A percentile compares a stretch with the other conserved stretches of the same genome.
Evolutionary conservation across 2,888 invertebrate species (phyloP).

Genomic region (Anthophora plumipes): DNA sequence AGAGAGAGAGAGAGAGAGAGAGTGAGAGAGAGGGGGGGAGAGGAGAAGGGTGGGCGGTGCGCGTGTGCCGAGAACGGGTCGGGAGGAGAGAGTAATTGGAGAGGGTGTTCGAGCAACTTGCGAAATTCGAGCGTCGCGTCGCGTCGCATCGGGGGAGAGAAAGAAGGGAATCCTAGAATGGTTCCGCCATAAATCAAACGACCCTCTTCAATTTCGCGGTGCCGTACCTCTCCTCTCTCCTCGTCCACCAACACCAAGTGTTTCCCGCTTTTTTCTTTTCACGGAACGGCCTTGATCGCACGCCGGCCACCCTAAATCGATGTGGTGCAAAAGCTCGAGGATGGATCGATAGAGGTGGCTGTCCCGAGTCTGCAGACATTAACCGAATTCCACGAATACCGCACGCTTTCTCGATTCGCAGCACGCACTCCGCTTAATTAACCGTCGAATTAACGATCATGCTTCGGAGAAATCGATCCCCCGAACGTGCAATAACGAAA

Average conservation of each 20-base stretch:
- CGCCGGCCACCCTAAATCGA: slow-evolving; percentile 58
- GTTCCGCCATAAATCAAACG: slow-evolving; percentile 75
- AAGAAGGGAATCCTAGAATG: slow-evolving; percentile 28
- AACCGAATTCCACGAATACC: slow-evolving; percentile 34
- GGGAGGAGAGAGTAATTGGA: slow-evolving; percentile 34
- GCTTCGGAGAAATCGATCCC: not conserved
- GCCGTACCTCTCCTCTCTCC: not conserved
- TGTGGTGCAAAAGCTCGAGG: slow-evolving; percentile 48
- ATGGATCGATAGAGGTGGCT: slow-evolving; percentile 66
- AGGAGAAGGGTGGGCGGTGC: no score
- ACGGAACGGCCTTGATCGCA: slow-evolving; percentile 29
- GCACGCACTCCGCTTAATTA: slow-evolving; percentile 35
- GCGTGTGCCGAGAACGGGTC: no score
- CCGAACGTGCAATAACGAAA: no score
- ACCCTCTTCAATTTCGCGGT: slow-evolving; percentile 75
- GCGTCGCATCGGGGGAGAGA: slow-evolving; percentile 24
- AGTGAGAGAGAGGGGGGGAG: no score
- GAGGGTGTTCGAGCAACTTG: slow-evolving; percentile 31
- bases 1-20: no score
- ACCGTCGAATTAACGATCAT: slow-evolving; percentile 20
- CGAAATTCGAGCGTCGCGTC: slow-evolving; percentile 51
- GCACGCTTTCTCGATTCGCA: no score
- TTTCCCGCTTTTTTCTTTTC: slow-evolving; percentile 58
- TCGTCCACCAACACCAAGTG: slow-evolving; percentile 39
- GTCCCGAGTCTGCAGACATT: slow-evolving; percentile 45